Percentiles rank a stretch among this genome's conserved stretches.
phyloP scores from a whole-genome alignment of 2,888 invertebrate species.

The Tuberolachnus salignus region DNA sequence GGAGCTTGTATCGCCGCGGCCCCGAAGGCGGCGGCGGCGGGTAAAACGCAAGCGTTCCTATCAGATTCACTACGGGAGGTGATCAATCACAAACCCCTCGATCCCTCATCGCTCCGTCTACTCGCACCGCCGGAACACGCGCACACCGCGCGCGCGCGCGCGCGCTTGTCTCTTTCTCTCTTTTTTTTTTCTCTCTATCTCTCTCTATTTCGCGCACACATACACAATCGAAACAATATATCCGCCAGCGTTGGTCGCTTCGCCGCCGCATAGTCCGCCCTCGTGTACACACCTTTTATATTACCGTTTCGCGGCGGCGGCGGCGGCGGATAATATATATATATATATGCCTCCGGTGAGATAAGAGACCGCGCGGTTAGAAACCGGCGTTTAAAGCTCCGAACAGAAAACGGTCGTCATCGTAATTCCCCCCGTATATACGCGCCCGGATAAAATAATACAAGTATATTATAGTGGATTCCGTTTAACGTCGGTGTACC shows the following conservation, averaged over 20 bases:
- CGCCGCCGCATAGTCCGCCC: too few species aligned
- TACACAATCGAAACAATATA: constrained; percentile 50
- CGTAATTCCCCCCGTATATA: too few species aligned
- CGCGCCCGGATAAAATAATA: too few species aligned
- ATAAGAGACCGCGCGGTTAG: constrained; percentile 10
- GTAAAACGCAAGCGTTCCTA: constrained; percentile 56
- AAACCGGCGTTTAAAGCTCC: neutral
- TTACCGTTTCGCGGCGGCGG: constrained; percentile 19
- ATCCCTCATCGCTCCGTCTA: constrained; percentile 35
- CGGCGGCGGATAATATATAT: constrained; percentile 4
- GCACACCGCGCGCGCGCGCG: neutral
- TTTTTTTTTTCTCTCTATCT: too few species aligned
- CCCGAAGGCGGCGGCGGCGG: constrained; percentile 31
- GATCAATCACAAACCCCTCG: constrained; percentile 50
- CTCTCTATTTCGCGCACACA: neutral
- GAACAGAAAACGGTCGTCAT: too few species aligned
- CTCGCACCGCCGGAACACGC: constrained; percentile 17
- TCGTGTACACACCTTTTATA: constrained; percentile 1
- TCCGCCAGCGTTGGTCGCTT: constrained; percentile 5
- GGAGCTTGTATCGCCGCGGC: neutral
- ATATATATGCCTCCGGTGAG: constrained; percentile 8
- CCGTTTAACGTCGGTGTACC: too few species aligned
- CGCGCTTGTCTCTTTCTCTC: neutral
- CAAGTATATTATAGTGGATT: too few species aligned
- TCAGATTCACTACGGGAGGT: constrained; percentile 58